Conservation (phyloP, 2,113 vertebrate species). For the Cacatua alba region DNA sequence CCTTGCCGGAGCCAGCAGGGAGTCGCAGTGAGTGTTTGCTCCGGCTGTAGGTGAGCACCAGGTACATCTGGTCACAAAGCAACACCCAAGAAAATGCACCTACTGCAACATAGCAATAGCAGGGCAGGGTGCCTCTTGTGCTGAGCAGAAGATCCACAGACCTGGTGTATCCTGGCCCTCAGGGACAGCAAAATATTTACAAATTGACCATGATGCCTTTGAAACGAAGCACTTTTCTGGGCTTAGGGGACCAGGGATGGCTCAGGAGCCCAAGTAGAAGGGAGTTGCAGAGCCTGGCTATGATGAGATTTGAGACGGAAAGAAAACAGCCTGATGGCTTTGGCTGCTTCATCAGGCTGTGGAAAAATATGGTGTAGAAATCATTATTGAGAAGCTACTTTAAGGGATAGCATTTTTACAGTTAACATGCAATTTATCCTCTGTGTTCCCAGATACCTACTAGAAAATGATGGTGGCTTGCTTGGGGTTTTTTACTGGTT, state of each 20-base stretch:
- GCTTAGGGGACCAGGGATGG: background rate
- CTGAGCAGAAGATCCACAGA: background rate
- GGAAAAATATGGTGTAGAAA: background rate
- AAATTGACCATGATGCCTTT: background rate
- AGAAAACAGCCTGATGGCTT: background rate
- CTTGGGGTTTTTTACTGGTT: background rate
- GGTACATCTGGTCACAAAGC: background rate
- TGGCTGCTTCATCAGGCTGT: background rate
- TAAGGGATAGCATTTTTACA: background rate
- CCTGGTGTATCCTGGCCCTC: background rate
- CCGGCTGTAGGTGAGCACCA: background rate
- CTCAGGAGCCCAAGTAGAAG: background rate
- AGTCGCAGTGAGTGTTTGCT: background rate
- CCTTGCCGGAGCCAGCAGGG: rapidly evolving
- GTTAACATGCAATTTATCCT: background rate
- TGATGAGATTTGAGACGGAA: background rate
- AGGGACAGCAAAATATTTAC: background rate
- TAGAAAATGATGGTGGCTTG: background rate
- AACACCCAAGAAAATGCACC: background rate
- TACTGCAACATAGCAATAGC: rapidly evolving
- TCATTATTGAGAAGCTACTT: background rate
- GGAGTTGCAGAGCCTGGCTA: rapidly evolving
- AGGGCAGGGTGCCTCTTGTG: background rate
- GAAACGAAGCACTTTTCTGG: background rate
- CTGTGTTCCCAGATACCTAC: background rate